Percentiles rank a stretch among this genome's conserved stretches.
Evolutionary conservation across 2,113 vertebrate genomes (phyloP).

Genomic region (Hemichromis elongatus): DNA sequence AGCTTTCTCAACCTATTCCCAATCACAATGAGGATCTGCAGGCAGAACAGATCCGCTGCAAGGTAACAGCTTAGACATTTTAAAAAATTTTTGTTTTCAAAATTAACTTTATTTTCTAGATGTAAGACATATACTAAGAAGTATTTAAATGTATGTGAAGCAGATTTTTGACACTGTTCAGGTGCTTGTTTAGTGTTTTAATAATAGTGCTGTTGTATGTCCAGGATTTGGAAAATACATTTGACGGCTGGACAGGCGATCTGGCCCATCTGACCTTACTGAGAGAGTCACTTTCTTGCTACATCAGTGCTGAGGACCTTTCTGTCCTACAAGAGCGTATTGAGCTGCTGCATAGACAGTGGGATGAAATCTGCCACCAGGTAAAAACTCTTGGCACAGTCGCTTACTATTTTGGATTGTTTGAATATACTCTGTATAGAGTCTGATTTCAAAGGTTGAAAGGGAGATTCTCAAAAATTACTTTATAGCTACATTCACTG

Average conservation of each 20-base stretch:
- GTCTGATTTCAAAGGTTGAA: too few species aligned
- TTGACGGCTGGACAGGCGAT: slow-evolving; percentile 89
- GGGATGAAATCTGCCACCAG: slow-evolving; percentile 95
- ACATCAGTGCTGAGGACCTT: slow-evolving; percentile 84
- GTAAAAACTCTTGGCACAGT: slow-evolving; percentile 56
- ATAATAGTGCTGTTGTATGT: not conserved
- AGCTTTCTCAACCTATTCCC: slow-evolving; percentile 85
- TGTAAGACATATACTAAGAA: not conserved
- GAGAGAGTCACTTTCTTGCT: slow-evolving; percentile 78
- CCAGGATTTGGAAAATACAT: slow-evolving; percentile 86
- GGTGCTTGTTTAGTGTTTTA: not conserved
- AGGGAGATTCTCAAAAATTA: not conserved
- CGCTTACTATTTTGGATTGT: not conserved
- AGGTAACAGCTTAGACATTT: slow-evolving; percentile 62
- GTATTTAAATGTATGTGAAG: not conserved
- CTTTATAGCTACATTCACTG: not conserved
- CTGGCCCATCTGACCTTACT: slow-evolving; percentile 79
- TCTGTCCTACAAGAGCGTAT: slow-evolving; percentile 87
- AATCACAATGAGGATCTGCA: slow-evolving; percentile 91
- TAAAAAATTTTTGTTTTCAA: not conserved
- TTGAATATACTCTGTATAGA: not conserved
- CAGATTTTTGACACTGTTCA: not conserved
- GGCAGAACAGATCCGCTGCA: slow-evolving; percentile 87
- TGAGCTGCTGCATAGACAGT: slow-evolving; percentile 92
- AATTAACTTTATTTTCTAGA: not conserved